phyloP scores from a whole-genome alignment of 2,888 invertebrate genomes.

The Agrotis puta region DNA sequence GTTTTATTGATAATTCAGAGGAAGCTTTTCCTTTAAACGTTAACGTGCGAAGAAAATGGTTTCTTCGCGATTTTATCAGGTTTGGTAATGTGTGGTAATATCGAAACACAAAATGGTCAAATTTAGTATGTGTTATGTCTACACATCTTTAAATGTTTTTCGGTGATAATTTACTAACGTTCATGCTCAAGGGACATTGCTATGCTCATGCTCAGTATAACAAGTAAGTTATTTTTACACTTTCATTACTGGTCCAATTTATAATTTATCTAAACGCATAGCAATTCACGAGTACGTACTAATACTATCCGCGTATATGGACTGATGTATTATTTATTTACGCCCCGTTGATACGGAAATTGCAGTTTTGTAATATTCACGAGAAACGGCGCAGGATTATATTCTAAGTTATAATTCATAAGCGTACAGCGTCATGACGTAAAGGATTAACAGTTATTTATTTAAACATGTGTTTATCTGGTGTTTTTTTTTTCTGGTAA shows the following conservation, averaged over 20 bases:
- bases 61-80: constrained; percentile 30
- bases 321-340: constrained; percentile 85
- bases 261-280: constrained; percentile 55
- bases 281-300: constrained; percentile 57
- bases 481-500: too few species aligned
- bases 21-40: constrained; percentile 55
- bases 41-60: constrained; percentile 45
- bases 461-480: neutral
- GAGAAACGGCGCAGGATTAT: constrained; percentile 75
- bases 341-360: constrained; percentile 88
- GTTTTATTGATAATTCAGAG: constrained; percentile 69
- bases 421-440: constrained; percentile 54
- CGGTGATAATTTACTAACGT: neutral
- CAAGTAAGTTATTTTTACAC: neutral
- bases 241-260: constrained; percentile 30
- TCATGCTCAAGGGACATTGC: neutral
- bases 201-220: neutral
- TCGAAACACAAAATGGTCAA: neutral
- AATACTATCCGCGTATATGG: constrained; percentile 68
- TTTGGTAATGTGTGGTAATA: neutral
- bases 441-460: neutral
- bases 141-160: neutral
- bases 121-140: neutral
- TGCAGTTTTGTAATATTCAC: constrained; percentile 90
- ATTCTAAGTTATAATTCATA: constrained; percentile 60